Evolutionary conservation across 2,797 vertebrate genomes (phyloP).

Genomic region (Ceryle rudis): DNA sequence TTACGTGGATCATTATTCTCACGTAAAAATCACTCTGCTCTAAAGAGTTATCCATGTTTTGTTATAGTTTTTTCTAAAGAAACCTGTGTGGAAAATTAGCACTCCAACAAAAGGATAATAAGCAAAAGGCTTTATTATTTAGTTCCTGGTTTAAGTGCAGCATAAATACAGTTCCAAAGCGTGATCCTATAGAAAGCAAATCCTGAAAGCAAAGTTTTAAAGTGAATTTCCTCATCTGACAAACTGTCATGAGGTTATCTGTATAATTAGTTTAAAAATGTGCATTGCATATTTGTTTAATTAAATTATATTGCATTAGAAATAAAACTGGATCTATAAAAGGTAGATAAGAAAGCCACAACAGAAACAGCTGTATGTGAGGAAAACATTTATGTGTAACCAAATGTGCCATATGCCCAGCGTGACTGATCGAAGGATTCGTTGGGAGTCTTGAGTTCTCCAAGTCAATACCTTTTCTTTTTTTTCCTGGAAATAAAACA

Average conservation of each 20-base stretch:
- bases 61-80: background rate
- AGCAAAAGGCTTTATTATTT: background rate
- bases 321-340: background rate
- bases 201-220: background rate
- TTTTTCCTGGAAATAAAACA: background rate
- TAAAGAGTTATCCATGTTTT: background rate
- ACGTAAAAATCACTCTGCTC: background rate
- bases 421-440: fast-evolving
- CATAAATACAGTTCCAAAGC: background rate
- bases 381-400: background rate
- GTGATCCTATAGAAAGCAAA: background rate
- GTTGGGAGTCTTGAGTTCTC: background rate
- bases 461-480: background rate
- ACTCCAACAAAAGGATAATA: background rate
- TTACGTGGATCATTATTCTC: background rate
- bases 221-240: background rate
- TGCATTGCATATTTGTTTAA: background rate
- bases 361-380: background rate
- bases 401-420: background rate
- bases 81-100: background rate
- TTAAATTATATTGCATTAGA: background rate
- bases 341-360: background rate
- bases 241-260: background rate
- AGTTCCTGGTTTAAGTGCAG: background rate
- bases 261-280: background rate